Evolutionary conservation across 2,797 vertebrate species (phyloP).

Genomic region (Luscinia megarhynchos): DNA sequence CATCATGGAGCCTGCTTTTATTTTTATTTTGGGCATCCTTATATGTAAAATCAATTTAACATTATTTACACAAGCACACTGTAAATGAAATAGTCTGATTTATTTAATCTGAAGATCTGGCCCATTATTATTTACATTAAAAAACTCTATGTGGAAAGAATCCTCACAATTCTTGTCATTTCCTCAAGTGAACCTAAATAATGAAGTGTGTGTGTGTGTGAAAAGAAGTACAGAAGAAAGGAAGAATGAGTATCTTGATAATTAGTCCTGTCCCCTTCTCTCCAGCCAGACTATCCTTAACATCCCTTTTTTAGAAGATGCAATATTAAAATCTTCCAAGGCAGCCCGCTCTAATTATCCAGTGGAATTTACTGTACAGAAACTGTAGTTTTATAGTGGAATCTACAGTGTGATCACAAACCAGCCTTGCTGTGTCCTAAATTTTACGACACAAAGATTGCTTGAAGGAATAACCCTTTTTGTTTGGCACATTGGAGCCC

Average conservation of each 20-base stretch:
- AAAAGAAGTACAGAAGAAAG: neutral
- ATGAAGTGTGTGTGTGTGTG: neutral
- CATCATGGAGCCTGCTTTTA: neutral
- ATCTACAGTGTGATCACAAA: conserved; percentile 29
- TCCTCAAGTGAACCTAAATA: neutral
- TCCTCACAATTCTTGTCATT: neutral
- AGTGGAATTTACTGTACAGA: conserved; percentile 7
- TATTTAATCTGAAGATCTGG: neutral
- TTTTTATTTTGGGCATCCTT: neutral
- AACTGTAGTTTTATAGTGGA: neutral
- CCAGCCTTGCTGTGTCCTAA: conserved; percentile 59
- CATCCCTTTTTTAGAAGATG: neutral
- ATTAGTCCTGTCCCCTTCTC: neutral
- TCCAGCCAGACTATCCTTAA: neutral
- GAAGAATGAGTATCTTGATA: neutral
- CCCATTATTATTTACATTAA: neutral
- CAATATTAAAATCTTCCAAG: neutral
- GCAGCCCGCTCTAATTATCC: neutral
- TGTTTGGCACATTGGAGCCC: conserved; percentile 45
- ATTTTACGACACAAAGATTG: conserved; percentile 48
- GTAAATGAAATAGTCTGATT: neutral
- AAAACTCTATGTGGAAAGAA: neutral
- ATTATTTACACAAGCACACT: neutral
- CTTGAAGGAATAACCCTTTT: conserved; percentile 62
- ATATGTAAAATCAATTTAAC: neutral